Percentiles rank a stretch among this genome's conserved stretches.
Conservation (phyloP, 1,140 invertebrate species). For the Bombus confusus region DNA sequence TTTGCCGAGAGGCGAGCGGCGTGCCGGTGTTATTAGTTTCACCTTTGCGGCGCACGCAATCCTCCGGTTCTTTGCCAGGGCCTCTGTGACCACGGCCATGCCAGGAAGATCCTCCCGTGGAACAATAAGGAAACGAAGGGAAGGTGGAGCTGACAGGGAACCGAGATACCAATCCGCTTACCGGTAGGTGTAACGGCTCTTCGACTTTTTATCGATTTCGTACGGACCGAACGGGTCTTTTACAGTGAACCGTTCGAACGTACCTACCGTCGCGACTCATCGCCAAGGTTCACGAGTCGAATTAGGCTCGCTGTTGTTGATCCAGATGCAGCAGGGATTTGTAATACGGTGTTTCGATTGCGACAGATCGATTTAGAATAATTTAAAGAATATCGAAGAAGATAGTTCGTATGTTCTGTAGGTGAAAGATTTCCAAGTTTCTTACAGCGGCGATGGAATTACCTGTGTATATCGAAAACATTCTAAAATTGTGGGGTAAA, state of each 20-base stretch:
- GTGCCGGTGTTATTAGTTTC: slow-evolving; percentile 77
- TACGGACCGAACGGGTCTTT: neutral
- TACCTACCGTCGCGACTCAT: neutral
- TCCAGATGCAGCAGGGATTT: too few species aligned
- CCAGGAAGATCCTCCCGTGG: slow-evolving; percentile 25
- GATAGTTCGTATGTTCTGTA: too few species aligned
- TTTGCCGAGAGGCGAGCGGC: slow-evolving; percentile 71
- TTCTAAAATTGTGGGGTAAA: too few species aligned
- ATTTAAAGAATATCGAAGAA: too few species aligned
- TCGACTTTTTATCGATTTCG: slow-evolving; percentile 59
- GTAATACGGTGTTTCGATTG: too few species aligned
- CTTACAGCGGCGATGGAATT: too few species aligned
- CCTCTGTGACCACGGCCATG: slow-evolving; percentile 28
- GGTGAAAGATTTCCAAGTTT: too few species aligned
- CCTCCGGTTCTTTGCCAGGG: slow-evolving; percentile 30
- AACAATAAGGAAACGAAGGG: slow-evolving; percentile 60
- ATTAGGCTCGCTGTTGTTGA: neutral
- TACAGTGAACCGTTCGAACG: neutral
- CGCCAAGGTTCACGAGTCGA: neutral
- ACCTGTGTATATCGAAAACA: too few species aligned
- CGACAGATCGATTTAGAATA: too few species aligned
- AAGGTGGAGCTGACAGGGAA: slow-evolving; percentile 58
- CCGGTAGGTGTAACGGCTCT: slow-evolving; percentile 56
- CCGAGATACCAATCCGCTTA: slow-evolving; percentile 57
- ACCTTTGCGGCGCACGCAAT: slow-evolving; percentile 68